A percentile compares a stretch with the other conserved stretches of the same genome.
Conservation (phyloP, 2,113 vertebrate genomes). For the Pionites leucogaster region DNA sequence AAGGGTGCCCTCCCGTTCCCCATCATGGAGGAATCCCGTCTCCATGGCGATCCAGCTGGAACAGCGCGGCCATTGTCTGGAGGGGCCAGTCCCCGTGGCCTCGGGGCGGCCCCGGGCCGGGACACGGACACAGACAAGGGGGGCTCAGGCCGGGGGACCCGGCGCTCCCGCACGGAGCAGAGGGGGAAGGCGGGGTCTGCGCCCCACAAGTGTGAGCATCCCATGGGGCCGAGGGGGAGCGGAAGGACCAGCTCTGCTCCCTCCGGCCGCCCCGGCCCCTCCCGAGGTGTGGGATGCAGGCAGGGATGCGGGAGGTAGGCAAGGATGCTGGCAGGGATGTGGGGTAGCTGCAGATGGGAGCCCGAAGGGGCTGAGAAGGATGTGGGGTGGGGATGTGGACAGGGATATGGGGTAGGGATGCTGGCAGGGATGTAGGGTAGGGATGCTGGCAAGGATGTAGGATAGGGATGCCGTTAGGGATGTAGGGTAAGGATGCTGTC, state of each 20-base stretch:
- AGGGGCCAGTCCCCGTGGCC: background rate
- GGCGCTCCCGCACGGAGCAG: background rate
- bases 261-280: background rate
- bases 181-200: background rate
- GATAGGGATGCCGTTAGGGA: background rate
- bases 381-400: background rate
- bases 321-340: too few relatives aligned
- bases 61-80: conserved; percentile 12
- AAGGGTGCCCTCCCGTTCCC: background rate
- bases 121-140: background rate
- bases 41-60: conserved; percentile 34
- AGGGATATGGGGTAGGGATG: background rate
- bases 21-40: conserved; percentile 50
- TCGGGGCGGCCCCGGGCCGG: background rate
- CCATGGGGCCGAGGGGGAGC: background rate
- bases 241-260: background rate
- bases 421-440: background rate
- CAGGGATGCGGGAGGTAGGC: background rate
- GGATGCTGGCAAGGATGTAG: background rate
- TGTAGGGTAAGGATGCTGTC: background rate
- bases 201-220: background rate
- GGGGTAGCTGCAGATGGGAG: too few relatives aligned
- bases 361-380: background rate
- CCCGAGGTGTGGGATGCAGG: background rate
- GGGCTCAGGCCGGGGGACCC: background rate